phyloP scores from a whole-genome alignment of 2,888 invertebrate species.

The Dioctria rufipes region DNA sequence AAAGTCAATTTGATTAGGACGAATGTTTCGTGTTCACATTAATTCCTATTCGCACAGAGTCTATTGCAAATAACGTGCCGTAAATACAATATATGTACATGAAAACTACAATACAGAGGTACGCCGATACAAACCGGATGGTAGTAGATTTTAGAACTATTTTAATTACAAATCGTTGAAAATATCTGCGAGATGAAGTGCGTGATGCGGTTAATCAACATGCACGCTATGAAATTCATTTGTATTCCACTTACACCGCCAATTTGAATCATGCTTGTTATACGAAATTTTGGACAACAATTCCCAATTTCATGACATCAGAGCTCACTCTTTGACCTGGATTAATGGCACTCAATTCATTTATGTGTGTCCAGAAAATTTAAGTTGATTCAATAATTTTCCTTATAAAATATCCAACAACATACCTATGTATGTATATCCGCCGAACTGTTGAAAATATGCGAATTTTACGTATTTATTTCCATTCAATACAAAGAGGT shows the following conservation, averaged over 20 bases:
- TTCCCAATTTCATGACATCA: background rate
- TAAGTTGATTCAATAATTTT: constrained; percentile 31
- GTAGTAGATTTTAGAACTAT: too few relatives aligned
- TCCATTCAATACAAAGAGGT: background rate
- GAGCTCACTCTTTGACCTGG: background rate
- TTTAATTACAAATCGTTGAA: background rate
- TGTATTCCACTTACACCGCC: constrained; percentile 14
- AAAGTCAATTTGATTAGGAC: background rate
- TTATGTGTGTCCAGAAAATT: background rate
- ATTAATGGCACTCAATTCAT: constrained; percentile 29
- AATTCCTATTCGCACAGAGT: background rate
- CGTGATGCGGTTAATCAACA: constrained; percentile 35
- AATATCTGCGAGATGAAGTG: background rate
- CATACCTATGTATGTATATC: too few relatives aligned
- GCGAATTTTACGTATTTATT: too few relatives aligned
- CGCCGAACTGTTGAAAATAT: too few relatives aligned
- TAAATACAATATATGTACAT: too few relatives aligned
- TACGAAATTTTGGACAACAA: constrained; percentile 1
- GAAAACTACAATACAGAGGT: too few relatives aligned
- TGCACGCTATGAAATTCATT: constrained; percentile 1
- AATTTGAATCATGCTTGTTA: constrained; percentile 1
- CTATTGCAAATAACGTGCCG: too few relatives aligned
- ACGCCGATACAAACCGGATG: too few relatives aligned
- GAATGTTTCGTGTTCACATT: background rate
- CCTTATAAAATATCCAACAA: constrained; percentile 34